These are phyloP conservation scores for Stenichneumon culpator DNA, from an alignment of 2,888 invertebrate genomes.

Conservation along the genomic window DNA sequence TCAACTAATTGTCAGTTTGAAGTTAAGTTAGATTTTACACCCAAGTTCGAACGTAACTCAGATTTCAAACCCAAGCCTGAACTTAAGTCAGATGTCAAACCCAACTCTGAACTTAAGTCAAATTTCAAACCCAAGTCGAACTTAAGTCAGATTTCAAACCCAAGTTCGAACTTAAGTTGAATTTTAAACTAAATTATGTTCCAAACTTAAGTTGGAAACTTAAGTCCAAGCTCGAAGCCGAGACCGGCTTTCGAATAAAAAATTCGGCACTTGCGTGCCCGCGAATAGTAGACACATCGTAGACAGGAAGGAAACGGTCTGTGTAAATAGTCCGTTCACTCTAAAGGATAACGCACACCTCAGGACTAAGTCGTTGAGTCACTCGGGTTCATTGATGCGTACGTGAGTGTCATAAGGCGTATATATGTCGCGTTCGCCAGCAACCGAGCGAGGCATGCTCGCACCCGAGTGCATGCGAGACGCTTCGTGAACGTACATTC, in stretches of 20 bases:
- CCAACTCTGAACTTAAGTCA: too few species aligned
- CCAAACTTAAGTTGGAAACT: too few species aligned
- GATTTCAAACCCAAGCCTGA: too few species aligned
- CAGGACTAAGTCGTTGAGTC: slow-evolving; percentile 12
- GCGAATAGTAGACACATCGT: not conserved
- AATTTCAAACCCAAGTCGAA: not conserved
- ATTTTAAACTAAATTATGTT: not conserved
- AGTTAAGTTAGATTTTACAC: not conserved
- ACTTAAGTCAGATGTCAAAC: not conserved
- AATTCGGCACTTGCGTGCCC: too few species aligned
- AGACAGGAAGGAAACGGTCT: slow-evolving; percentile 9
- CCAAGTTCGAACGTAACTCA: too few species aligned
- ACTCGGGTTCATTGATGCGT: slow-evolving; percentile 37
- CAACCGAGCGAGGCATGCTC: not conserved
- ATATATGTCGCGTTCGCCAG: slow-evolving; percentile 22
- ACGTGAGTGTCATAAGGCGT: slow-evolving; percentile 4
- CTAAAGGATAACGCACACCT: not conserved
- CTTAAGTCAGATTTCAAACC: not conserved
- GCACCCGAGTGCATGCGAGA: not conserved
- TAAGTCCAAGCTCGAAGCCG: too few species aligned
- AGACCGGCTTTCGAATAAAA: too few species aligned
- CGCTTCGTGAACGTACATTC: slow-evolving; percentile 16
- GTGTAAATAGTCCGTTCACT: slow-evolving; percentile 6
- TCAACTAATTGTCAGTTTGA: not conserved
- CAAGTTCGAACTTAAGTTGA: not conserved